These are phyloP conservation scores for Urocynchramus pylzowi DNA, from an alignment of 2,113 vertebrate species.

Conservation along the genomic window DNA sequence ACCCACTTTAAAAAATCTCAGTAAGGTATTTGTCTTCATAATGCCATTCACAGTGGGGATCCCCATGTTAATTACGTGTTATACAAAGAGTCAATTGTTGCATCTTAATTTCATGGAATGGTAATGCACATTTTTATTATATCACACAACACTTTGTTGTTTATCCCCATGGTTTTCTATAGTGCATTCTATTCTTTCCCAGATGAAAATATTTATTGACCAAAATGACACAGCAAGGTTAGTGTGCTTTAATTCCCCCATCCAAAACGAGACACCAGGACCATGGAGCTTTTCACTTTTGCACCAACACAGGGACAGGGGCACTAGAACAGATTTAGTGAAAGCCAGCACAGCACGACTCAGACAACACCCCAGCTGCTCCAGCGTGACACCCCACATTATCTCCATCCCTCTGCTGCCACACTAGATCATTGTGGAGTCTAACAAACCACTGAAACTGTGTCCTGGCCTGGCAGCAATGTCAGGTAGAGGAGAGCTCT, in stretches of 20 bases:
- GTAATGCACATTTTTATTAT: neutral
- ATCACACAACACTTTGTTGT: neutral
- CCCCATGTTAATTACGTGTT: neutral
- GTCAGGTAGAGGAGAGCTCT: neutral
- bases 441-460: neutral
- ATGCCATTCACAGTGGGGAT: neutral
- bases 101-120: neutral
- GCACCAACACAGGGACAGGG: neutral
- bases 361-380: neutral
- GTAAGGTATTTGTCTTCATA: conserved; percentile 9
- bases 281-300: neutral
- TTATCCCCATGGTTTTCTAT: neutral
- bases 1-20: neutral
- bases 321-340: neutral
- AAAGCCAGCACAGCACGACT: neutral
- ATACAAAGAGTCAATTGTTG: neutral
- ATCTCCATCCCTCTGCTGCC: neutral
- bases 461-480: neutral
- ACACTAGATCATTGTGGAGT: rapidly evolving
- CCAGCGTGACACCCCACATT: neutral
- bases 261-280: neutral
- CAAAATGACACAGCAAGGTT: neutral
- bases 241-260: neutral
- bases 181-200: neutral
- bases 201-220: neutral